Percentiles rank a stretch among this genome's conserved stretches.
Conservation (phyloP, 2,797 vertebrate genomes). For the Sylvia borin region DNA sequence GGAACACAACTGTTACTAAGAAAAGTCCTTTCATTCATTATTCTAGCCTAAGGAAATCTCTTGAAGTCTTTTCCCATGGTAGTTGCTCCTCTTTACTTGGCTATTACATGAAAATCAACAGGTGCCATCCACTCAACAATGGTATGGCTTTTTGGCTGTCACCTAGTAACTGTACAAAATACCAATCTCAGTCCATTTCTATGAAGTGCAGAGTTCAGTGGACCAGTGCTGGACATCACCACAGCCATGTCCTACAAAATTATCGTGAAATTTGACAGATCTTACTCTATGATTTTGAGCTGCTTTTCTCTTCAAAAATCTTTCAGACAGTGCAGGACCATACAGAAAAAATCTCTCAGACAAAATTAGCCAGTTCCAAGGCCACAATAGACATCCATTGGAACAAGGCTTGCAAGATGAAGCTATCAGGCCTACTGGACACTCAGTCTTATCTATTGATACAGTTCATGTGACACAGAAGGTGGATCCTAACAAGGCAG, state of each 20-base stretch:
- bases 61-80: neutral
- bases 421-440: neutral
- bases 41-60: neutral
- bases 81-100: neutral
- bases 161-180: neutral
- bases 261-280: neutral
- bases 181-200: neutral
- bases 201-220: neutral
- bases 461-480: neutral
- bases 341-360: neutral
- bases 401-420: neutral
- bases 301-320: neutral
- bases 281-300: neutral
- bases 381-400: neutral
- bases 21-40: neutral
- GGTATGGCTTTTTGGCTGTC: neutral
- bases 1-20: neutral
- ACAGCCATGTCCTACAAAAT: neutral
- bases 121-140: neutral
- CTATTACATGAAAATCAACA: neutral
- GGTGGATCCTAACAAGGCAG: neutral
- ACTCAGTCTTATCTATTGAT: neutral
- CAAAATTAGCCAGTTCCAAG: neutral
- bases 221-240: neutral
- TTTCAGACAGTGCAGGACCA: neutral